Percentiles rank a stretch among this genome's conserved stretches.
Evolutionary conservation across 2,113 vertebrate genomes (phyloP).

Genomic region (Odontesthes bonariensis): DNA sequence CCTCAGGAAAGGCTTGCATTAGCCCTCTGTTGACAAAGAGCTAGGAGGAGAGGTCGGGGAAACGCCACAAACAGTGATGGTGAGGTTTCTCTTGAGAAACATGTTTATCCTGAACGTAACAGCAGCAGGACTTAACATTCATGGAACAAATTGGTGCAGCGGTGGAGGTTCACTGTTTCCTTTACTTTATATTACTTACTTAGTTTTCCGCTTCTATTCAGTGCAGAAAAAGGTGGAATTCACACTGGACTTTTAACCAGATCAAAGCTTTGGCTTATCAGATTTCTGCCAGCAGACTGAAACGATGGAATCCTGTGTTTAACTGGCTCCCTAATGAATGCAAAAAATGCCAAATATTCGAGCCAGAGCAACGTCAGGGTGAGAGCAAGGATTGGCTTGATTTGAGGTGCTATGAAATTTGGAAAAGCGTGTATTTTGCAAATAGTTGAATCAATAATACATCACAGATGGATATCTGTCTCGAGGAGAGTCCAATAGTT

Average conservation of each 20-base stretch:
- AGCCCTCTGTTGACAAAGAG: conserved; percentile 45
- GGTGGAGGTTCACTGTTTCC: conserved; percentile 6
- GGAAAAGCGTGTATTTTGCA: conserved; percentile 28
- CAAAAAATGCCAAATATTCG: conserved; percentile 10
- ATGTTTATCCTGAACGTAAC: conserved; percentile 28
- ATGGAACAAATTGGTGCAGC: conserved; percentile 12
- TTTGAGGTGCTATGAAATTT: too few relatives aligned
- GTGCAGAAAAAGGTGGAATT: conserved; percentile 12
- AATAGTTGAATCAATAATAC: conserved; percentile 48
- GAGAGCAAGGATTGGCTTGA: conserved; percentile 26
- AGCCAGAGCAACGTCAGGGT: conserved; percentile 6
- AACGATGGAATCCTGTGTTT: conserved; percentile 17
- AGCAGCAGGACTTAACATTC: conserved; percentile 41
- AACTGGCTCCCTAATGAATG: conserved; percentile 18
- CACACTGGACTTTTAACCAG: conserved; percentile 27
- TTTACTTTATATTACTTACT: conserved; percentile 19
- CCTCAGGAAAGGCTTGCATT: conserved; percentile 53
- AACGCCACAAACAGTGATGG: conserved; percentile 41
- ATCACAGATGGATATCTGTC: conserved; percentile 27
- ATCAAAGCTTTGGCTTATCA: conserved; percentile 29
- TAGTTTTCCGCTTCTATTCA: conserved; percentile 13
- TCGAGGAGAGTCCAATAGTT: conserved; percentile 22
- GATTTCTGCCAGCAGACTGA: conserved; percentile 21
- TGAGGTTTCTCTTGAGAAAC: conserved; percentile 35
- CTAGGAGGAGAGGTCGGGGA: conserved; percentile 39